phyloP scores from a whole-genome alignment of 2,797 vertebrate genomes.

The Anguilla marmorata region DNA sequence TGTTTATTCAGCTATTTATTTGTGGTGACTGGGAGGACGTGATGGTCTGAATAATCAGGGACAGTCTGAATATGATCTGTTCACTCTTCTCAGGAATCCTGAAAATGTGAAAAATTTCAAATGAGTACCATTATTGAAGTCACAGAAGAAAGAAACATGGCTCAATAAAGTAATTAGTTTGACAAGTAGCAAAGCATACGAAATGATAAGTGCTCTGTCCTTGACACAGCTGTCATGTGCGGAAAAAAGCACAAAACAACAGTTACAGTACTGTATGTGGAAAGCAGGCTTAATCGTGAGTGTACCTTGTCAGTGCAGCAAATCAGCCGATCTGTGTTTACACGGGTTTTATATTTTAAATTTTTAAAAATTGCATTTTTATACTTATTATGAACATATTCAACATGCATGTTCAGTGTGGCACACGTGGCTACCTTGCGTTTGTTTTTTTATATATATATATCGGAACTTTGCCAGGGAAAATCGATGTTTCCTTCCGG shows the following conservation, averaged over 20 bases:
- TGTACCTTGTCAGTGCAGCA: neutral
- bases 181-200: neutral
- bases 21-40: neutral
- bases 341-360: neutral
- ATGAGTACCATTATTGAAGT: neutral
- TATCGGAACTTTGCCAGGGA: neutral
- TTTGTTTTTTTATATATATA: neutral
- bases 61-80: neutral
- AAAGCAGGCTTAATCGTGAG: neutral
- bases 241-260: neutral
- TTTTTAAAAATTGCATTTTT: neutral
- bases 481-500: conserved; percentile 32
- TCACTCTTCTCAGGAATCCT: neutral
- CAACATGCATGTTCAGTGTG: neutral
- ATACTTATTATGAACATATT: neutral
- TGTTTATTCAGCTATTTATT: neutral
- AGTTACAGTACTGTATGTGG: neutral
- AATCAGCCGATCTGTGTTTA: neutral
- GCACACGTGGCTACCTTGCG: neutral
- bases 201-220: neutral
- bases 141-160: neutral
- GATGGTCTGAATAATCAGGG: conserved; percentile 5
- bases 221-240: neutral
- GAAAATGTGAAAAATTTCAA: neutral
- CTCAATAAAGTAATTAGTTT: neutral